phyloP scores from a whole-genome alignment of 2,888 invertebrate species.

The Nebria salina region DNA sequence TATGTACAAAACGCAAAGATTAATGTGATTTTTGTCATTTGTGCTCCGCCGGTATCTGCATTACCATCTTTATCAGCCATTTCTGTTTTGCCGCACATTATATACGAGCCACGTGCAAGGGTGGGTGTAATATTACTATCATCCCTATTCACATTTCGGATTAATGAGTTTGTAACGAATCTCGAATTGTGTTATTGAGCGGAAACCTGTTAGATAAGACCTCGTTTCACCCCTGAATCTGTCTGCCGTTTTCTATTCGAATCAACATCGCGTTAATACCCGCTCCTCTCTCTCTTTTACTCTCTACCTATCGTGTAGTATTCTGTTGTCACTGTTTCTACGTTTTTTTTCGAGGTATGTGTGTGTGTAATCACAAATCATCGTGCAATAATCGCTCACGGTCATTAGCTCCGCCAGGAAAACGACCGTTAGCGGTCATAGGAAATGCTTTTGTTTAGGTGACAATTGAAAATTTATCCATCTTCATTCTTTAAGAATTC shows the following conservation, averaged over 20 bases:
- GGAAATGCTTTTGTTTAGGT: slow-evolving; percentile 30
- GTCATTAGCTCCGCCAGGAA: slow-evolving; percentile 37
- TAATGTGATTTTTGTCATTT: slow-evolving; percentile 22
- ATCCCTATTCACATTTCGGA: slow-evolving; percentile 33
- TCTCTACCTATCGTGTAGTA: not conserved
- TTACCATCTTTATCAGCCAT: slow-evolving; percentile 41
- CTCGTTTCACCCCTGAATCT: slow-evolving; percentile 15
- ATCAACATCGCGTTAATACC: not conserved
- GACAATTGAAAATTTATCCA: slow-evolving; percentile 39
- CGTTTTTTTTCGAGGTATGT: not conserved
- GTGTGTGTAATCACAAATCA: slow-evolving; percentile 37
- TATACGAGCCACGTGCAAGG: slow-evolving; percentile 5
- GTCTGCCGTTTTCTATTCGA: not conserved
- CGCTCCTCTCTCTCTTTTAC: not conserved
- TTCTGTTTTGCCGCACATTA: slow-evolving; percentile 37
- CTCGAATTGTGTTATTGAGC: slow-evolving; percentile 62
- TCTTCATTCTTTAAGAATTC: not conserved
- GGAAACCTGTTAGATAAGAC: slow-evolving; percentile 61
- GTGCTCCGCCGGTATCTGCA: slow-evolving; percentile 26
- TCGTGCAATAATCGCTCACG: slow-evolving; percentile 23
- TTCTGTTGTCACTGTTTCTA: not conserved
- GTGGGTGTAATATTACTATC: slow-evolving; percentile 10
- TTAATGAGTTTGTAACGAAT: slow-evolving; percentile 54
- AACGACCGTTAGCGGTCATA: slow-evolving; percentile 26
- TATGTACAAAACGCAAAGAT: not conserved